These are phyloP conservation scores for Trachythela sp. DNA, from an alignment of 64 coral and sea anemone genomes.

Conservation along the genomic window DNA sequence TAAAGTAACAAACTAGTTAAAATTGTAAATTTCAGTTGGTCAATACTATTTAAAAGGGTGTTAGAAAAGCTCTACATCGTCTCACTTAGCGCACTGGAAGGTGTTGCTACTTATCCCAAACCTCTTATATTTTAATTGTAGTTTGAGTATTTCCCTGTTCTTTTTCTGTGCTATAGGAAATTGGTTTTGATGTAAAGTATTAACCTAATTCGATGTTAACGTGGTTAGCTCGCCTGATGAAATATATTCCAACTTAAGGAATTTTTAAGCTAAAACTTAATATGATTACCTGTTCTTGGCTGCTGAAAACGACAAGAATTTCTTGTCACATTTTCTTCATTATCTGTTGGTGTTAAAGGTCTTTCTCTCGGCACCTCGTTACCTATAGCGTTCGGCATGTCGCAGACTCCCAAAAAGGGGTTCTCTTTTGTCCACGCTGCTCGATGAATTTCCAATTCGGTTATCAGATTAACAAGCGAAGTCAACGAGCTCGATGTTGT, in stretches of 20 bases:
- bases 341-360: neutral
- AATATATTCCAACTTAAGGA: neutral
- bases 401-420: neutral
- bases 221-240: neutral
- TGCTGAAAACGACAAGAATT: neutral
- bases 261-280: neutral
- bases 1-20: too few species aligned
- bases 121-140: neutral
- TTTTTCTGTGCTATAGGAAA: neutral
- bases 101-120: neutral
- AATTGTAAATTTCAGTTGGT: too few species aligned
- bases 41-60: neutral
- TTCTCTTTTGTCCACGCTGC: neutral
- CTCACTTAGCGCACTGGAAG: neutral
- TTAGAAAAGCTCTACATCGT: neutral
- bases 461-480: neutral
- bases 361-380: neutral
- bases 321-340: neutral
- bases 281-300: constrained; percentile 4
- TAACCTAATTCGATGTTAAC: neutral
- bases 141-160: neutral
- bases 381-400: neutral
- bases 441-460: neutral
- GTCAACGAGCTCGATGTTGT: neutral
- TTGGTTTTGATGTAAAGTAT: neutral